phyloP scores from a whole-genome alignment of 2,797 vertebrate genomes.

The Lagocephalus sceleratus region DNA sequence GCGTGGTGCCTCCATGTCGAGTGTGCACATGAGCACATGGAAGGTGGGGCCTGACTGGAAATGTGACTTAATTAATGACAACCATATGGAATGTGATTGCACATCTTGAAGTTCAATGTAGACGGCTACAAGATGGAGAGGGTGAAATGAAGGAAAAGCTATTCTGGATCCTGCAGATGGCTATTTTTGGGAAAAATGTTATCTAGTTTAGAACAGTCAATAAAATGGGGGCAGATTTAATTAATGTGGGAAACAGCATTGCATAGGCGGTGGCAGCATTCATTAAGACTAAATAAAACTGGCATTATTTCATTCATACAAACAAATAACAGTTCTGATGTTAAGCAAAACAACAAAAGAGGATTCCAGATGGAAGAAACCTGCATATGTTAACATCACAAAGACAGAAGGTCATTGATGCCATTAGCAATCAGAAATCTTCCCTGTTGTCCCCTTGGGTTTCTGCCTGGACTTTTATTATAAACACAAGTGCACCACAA shows the following conservation, averaged over 20 bases:
- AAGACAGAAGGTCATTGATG: slow-evolving; percentile 31
- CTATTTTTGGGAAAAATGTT: no score
- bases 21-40: slow-evolving; percentile 19
- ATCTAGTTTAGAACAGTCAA: no score
- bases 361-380: no score
- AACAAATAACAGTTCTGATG: no score
- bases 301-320: no score
- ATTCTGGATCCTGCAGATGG: no score
- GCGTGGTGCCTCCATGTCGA: slow-evolving; percentile 3
- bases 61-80: slow-evolving; percentile 63
- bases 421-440: slow-evolving; percentile 7
- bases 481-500: not conserved
- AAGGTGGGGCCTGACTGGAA: slow-evolving; percentile 55
- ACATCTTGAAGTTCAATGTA: slow-evolving; percentile 44
- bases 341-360: no score
- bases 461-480: slow-evolving; percentile 11
- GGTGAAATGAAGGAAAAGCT: no score
- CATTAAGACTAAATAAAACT: no score
- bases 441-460: slow-evolving; percentile 1
- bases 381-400: not conserved
- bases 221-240: no score
- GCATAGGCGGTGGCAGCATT: no score
- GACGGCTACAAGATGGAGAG: slow-evolving; percentile 24
- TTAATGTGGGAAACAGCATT: no score
- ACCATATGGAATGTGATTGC: slow-evolving; percentile 54